Percentiles rank a stretch among this genome's conserved stretches.
Evolutionary conservation across 2,797 vertebrate species (phyloP).

Genomic region (Leptatherina wallacei): DNA sequence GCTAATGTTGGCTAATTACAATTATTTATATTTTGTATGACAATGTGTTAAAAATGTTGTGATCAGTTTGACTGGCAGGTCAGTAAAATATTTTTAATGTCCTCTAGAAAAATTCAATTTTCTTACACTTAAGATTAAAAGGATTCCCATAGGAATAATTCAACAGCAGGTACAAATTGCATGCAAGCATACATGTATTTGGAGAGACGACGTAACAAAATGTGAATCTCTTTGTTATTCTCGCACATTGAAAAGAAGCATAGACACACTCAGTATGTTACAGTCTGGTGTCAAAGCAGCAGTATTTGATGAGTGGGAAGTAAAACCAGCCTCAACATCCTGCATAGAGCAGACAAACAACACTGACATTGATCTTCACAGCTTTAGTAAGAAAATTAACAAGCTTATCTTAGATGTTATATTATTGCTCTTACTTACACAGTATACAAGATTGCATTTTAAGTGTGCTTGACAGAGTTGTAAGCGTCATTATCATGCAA

Average conservation of each 20-base stretch:
- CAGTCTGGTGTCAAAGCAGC: not conserved
- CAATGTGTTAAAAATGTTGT: not conserved
- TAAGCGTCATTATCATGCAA: constrained; percentile 8
- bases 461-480: not conserved
- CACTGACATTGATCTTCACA: not conserved
- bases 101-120: not conserved
- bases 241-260: not conserved
- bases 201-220: not conserved
- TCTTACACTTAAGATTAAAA: not conserved
- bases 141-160: not conserved
- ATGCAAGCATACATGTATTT: not conserved
- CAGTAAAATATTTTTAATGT: not conserved
- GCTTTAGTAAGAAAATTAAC: not conserved
- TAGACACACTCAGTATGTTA: not conserved
- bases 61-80: no score
- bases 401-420: not conserved
- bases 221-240: not conserved
- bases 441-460: not conserved
- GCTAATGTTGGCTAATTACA: not conserved
- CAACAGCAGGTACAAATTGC: not conserved
- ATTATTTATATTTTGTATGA: not conserved
- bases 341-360: not conserved
- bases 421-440: not conserved
- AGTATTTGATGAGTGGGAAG: not conserved
- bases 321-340: not conserved